A percentile compares a stretch with the other conserved stretches of the same genome.
These are phyloP conservation scores for Bucco capensis DNA, from an alignment of 2,113 vertebrate species.

Conservation along the genomic window DNA sequence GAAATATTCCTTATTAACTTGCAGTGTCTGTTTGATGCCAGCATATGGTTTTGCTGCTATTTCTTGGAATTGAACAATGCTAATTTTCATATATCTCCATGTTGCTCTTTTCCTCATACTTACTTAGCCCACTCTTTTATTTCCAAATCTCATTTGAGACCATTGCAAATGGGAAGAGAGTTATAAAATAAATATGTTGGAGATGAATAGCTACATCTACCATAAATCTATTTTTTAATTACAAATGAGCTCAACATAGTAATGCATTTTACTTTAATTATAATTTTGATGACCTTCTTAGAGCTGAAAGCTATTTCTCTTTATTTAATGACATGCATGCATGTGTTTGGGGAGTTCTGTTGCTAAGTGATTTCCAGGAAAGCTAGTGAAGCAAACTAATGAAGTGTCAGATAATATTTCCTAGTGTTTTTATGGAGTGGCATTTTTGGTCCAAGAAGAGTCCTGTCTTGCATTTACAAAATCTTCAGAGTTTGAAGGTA, in stretches of 20 bases:
- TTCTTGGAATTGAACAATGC: background rate
- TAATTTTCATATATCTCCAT: background rate
- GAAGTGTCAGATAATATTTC: slow-evolving; percentile 39
- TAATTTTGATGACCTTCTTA: slow-evolving; percentile 40
- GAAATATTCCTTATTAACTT: background rate
- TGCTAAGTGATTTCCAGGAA: slow-evolving; percentile 57
- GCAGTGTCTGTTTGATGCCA: background rate
- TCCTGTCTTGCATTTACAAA: background rate
- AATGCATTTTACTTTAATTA: slow-evolving; percentile 61
- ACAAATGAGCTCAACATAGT: slow-evolving; percentile 13
- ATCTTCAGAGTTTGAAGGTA: background rate
- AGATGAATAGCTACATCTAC: slow-evolving; percentile 30
- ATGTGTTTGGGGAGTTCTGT: slow-evolving; percentile 46
- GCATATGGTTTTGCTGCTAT: background rate
- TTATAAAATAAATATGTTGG: slow-evolving; percentile 23
- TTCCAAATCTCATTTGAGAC: background rate
- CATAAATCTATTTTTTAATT: slow-evolving; percentile 53
- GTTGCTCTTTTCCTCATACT: background rate
- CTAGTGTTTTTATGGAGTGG: background rate
- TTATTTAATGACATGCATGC: slow-evolving; percentile 34
- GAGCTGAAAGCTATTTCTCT: slow-evolving; percentile 35
- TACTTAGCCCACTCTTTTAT: background rate
- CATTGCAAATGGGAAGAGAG: background rate
- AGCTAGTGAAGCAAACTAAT: slow-evolving; percentile 35
- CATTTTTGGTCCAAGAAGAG: background rate